phyloP scores from a whole-genome alignment of 2,113 vertebrate species.

The Zapornia atra region DNA sequence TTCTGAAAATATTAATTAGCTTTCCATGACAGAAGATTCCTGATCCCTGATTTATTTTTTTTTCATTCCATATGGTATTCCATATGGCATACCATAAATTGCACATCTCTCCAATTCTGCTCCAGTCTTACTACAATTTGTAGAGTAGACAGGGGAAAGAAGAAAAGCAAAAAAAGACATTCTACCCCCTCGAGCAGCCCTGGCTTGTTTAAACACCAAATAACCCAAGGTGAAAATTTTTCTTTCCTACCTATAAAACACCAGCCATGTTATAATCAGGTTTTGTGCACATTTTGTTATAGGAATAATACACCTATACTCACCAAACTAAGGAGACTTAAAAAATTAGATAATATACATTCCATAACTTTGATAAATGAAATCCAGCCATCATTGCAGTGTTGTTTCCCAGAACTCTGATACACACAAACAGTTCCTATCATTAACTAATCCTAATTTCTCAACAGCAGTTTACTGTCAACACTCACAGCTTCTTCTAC shows the following conservation, averaged over 20 bases:
- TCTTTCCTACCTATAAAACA: not conserved
- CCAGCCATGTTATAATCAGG: not conserved
- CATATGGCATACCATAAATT: not conserved
- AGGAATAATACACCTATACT: not conserved
- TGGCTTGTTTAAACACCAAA: not conserved
- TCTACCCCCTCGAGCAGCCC: not conserved
- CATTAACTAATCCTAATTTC: not conserved
- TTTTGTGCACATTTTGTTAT: not conserved
- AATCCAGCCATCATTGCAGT: not conserved
- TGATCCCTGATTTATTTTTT: not conserved
- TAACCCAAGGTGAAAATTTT: not conserved
- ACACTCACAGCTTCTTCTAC: not conserved
- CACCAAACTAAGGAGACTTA: not conserved
- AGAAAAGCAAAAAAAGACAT: not conserved
- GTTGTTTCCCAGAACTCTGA: not conserved
- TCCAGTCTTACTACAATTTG: not conserved
- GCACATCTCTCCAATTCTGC: not conserved
- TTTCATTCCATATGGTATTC: not conserved
- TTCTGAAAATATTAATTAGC: constrained; percentile 10
- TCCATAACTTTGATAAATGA: not conserved
- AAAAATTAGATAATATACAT: not conserved
- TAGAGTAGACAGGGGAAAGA: not conserved
- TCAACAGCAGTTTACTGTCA: not conserved
- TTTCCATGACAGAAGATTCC: not conserved
- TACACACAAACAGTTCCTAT: not conserved